Base-by-base conservation (phyloP, 2,888 invertebrate species). In the Eumacrocentrus americanus region DNA sequence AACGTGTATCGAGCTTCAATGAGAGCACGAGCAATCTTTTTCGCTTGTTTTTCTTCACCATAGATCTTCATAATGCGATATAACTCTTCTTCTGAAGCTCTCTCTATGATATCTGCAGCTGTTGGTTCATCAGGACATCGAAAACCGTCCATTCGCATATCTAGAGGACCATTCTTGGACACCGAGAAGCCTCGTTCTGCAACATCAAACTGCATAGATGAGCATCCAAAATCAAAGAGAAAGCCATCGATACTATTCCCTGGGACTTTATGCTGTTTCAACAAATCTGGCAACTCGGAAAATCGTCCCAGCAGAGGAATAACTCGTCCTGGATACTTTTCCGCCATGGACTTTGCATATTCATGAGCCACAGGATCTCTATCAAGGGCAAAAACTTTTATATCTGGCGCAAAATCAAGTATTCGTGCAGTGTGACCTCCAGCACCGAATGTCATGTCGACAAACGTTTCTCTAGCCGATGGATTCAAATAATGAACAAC, bases 381-480 rank as follows among this genome's bases (percentile, higher is more conserved):
- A 80, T 98, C 98, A 67, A 97, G 81, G 0, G 92, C 92, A 73
- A 91, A 87, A 1, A 97, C 82, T 76, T 84, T 89, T 14, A 91
- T 84, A 68, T 84, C 81, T 35, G 89, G 82, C 9, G 86, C 84
- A 23, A 83, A 75, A 72, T 91, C 84, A 47, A 98, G 83, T 67
- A 98, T 85, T 74, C 85, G 84, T 68, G 83, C 85, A 7, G 92
- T 88, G 76, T 98, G 98, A 0, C 97, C 97, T 5, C 98, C 98
- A 18, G 91, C 91, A 23, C 98, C 97, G 83, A 97, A 98, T 11
- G 98, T 98, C 95, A 96, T 95, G 76, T 98, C 98, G 64, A 98
- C 83, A 68, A 92, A 88, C 4, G 85, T 81, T 80, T 91, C 87
- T 61, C 86, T 82, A 40, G 85, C 79, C 63, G 81, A 77, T 1